phyloP scores from a whole-genome alignment of 2,797 vertebrate species.

The Molossus alvarezi region DNA sequence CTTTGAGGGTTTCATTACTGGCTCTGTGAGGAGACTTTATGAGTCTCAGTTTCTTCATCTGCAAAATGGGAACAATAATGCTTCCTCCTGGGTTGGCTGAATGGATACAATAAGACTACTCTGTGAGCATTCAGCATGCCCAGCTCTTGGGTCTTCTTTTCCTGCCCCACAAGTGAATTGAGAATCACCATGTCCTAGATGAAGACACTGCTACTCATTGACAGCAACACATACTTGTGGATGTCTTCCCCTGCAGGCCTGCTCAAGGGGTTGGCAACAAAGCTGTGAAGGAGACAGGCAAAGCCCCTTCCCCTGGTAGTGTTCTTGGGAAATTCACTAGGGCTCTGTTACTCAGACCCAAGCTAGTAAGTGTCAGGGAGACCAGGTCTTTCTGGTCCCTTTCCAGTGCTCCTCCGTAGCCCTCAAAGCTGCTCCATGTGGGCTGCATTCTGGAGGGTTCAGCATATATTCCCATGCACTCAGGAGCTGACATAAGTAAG shows the following conservation, averaged over 20 bases:
- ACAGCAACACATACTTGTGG: not conserved
- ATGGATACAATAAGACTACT: not conserved
- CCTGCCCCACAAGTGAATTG: not conserved
- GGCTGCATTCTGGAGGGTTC: not conserved
- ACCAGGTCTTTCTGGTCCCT: not conserved
- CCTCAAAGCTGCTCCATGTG: not conserved
- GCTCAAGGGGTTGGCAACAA: not conserved
- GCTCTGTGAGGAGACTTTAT: not conserved
- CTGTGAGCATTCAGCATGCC: not conserved
- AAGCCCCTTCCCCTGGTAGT: not conserved
- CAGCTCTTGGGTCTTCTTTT: not conserved
- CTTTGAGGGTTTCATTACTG: not conserved
- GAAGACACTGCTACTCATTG: not conserved
- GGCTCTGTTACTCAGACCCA: not conserved
- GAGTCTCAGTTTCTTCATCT: slow-evolving; percentile 36
- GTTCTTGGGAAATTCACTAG: not conserved
- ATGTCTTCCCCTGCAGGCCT: not conserved
- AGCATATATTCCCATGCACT: no score
- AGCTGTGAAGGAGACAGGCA: not conserved
- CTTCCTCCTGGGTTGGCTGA: not conserved
- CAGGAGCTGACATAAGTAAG: not conserved
- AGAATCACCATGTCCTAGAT: not conserved
- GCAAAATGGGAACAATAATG: not conserved
- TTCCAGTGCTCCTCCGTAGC: not conserved
- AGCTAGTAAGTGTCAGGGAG: not conserved